Base-by-base conservation (phyloP, 2,113 vertebrate genomes). In the Laticauda colubrina region DNA sequence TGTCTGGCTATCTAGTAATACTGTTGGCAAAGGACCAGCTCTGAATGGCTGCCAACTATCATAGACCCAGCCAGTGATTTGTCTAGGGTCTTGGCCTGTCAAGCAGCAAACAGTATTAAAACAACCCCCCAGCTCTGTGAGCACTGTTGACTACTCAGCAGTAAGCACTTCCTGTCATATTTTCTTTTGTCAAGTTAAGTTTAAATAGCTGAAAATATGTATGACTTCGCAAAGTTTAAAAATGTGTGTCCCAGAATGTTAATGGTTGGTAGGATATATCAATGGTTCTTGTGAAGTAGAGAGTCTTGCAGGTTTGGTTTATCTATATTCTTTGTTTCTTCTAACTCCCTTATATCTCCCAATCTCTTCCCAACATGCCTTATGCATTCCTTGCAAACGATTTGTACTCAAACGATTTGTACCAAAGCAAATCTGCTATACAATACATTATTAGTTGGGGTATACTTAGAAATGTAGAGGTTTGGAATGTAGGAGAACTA, bases 1-100 rank as follows among this genome's bases (percentile, higher is more conserved):
- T 97, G 98, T 98, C 98, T 98, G 97, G 97, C 97, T 97, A 97
- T 98, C 98, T 97, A 97, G 97, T 98, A 98, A 97, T 97, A 96
- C 97, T 97, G 96, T 96, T 97, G 98, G 97, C 98, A 98, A 94
- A 97, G 95, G 96, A 97, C 97, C 97, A 97, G 97, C 96, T 96
- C 96, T 98, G 98, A 98, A 97, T 91, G 96, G 92, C 97, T 98
- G 97, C 98, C 98, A 98, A 94, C 97, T 95, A 97, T 97, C 97
- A 96, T 92, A 95, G 97, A 97, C 97, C 97, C 98, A 98, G 97
- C 97, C 97, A 97, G 97, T 97, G 97, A 97, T 98, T 97, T 97
- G 97, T 98, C 97, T 98, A 94, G 97, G 97, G 97, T 98, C 97
- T 97, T 98, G 97, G 98, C 98, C 97, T 97, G 96, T 97, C 97